Evolutionary conservation across 2,113 vertebrate species (phyloP), one percentile per base, ranked within the genome.

Genomic region (Amphilophus citrinellus): DNA sequence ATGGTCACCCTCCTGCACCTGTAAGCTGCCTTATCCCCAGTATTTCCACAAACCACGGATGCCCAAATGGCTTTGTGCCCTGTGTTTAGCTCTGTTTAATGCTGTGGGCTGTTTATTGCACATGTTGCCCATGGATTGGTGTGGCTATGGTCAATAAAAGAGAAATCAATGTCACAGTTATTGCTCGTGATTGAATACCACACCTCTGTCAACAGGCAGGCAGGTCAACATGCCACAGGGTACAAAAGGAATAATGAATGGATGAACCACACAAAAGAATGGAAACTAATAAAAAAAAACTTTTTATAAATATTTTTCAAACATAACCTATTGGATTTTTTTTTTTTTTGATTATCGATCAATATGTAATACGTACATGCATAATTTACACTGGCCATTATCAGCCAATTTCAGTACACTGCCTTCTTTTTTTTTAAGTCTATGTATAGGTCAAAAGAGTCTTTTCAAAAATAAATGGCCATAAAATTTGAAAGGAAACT

Each of bases 111-210:
- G 63, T 66, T 68, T 71, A 79, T 60, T 79, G 81, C 76, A 88
- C 75, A 76, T 76, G 20, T 0, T 90, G 71, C 53, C 76, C 44
- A 39, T 82, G 50, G 6, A 88, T 82, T 20, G 20, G 10, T 56
- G 68, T 73, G 32, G 18, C 6, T 73, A 2, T 63, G 84, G 56
- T 77, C 20, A 89, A 88, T 89, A 86, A 91, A 91, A 76, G 39
- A 58, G 15, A 20, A 87, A 76, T 61, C 35, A 1, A 62, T 75
- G 10, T 79, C 59, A 77, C 6, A 24, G 0, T 35, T 75, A 17
- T 39, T 73, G 18, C 65, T 53, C 27, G 8, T 18, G 4, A 27
- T 76, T 71, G 22, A 79, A 76, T 42, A 61, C 27, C 47, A 58
- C 32, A 73, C 22, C 58, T 73, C 47, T 73, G 47, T 56, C 68